Conservation (phyloP, 2,113 vertebrate species). For the Lepus americanus region DNA sequence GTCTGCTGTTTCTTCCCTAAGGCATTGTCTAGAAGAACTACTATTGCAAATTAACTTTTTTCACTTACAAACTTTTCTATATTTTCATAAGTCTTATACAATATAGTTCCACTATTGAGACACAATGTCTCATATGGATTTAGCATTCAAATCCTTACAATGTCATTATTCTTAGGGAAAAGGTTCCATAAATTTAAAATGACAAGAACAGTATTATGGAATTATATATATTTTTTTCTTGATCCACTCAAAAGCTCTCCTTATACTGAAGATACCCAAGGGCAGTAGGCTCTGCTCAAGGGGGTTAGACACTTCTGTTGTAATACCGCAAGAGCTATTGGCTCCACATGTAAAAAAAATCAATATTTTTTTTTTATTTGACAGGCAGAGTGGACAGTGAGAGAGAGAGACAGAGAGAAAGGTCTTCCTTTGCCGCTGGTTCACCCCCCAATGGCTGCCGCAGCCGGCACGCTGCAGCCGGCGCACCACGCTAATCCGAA, state of each 20-base stretch:
- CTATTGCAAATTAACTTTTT: neutral
- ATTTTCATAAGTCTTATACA: neutral
- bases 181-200: neutral
- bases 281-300: fast-evolving
- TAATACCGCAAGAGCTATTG: neutral
- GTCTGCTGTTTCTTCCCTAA: neutral
- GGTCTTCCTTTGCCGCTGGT: too few species aligned
- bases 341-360: neutral
- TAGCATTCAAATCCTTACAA: neutral
- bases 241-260: neutral
- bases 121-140: neutral
- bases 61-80: neutral
- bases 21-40: neutral
- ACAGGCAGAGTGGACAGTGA: too few species aligned
- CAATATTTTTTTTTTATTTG: too few species aligned
- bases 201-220: neutral
- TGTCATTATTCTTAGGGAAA: neutral
- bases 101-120: neutral
- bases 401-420: too few species aligned
- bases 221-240: neutral
- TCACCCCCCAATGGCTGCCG: too few species aligned
- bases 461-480: too few species aligned
- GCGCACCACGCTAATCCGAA: too few species aligned
- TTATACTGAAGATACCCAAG: neutral
- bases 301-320: neutral